Evolutionary conservation across 23 tunicate species (phyloP), one percentile per base, ranked within the genome.

Genomic region (Halocynthia roretzi): DNA sequence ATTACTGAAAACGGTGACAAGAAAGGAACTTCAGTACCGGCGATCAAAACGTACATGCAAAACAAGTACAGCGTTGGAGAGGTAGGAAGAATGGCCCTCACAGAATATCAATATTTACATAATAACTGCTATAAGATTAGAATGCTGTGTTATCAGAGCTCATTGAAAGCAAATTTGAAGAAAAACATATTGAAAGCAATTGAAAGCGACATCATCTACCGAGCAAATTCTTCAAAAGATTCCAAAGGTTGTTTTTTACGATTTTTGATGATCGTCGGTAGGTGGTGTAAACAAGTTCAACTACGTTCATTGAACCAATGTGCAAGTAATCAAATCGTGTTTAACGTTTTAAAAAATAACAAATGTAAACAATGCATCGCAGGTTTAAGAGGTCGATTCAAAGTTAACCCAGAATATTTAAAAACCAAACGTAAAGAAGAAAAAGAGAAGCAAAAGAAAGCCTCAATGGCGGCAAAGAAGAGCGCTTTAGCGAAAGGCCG

Each of bases 401-500:
- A 80, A 55, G 44, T 80, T n/a, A 68, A 68, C 44, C 83, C 83
- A 10, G 76, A 80, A 54, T 80, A 70, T 70, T 12, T 80, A 66
- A 80, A 80, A 68, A 10, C 74, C 78, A 54, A 74, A 54, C 40
- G 8, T 20, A 74, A 54, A 56, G 23, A 15, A 8, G 62, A 54
- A 54, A 52, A 50, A 22, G 18, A n/a, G 6, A 71, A 71, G n/a
- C 70, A 65, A 15, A 40, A 48, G 10, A 65, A 65, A 65, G 10
- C 22, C 1, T 5, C 70, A 6, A 23, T 56, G 66, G 66, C 57
- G 22, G 61, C 60, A 12, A 75, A 55, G 50, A 10, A 55, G 18
- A 56, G 54, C 14, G 67, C 62, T 7, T 0, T 6, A 21, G 21
- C 49, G 5, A 53, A 52, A n/a, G 67, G 51, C 7, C 57, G 48